These are phyloP conservation scores for Antidorcas marsupialis DNA, from an alignment of 2,113 vertebrate genomes.

Conservation along the genomic window DNA sequence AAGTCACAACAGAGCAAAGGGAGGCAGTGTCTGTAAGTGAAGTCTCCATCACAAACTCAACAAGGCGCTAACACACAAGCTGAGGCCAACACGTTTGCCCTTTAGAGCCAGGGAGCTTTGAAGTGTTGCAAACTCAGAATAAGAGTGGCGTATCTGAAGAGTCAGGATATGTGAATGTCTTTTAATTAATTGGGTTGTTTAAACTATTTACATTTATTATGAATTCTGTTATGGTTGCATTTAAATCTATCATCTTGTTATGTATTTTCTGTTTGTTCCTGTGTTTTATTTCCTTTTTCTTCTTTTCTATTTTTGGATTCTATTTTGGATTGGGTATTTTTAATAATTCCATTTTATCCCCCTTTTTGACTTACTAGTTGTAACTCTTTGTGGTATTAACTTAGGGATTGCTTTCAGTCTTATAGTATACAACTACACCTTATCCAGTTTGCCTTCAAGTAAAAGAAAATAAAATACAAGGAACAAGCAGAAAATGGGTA, in stretches of 20 bases:
- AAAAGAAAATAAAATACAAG: background rate
- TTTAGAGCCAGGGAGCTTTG: background rate
- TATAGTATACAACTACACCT: background rate
- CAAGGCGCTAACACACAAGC: background rate
- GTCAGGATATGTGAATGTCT: background rate
- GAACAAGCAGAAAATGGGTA: background rate
- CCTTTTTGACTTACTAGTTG: background rate
- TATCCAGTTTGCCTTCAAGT: background rate
- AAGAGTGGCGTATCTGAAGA: background rate
- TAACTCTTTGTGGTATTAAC: background rate
- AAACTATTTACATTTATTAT: conserved; percentile 3
- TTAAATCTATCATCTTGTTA: background rate
- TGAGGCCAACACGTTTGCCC: background rate
- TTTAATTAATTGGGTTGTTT: background rate
- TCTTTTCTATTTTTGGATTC: conserved; percentile 17
- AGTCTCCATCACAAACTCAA: background rate
- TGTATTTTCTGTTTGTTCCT: background rate
- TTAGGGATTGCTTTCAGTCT: background rate
- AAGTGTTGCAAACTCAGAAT: background rate
- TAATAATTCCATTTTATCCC: background rate
- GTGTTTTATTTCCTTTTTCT: background rate
- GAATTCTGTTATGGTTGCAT: background rate
- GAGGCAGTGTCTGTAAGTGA: background rate
- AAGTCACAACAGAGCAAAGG: background rate
- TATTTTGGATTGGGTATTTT: background rate